phyloP scores from a whole-genome alignment of 1,140 invertebrate genomes.

The Diprion similis region DNA sequence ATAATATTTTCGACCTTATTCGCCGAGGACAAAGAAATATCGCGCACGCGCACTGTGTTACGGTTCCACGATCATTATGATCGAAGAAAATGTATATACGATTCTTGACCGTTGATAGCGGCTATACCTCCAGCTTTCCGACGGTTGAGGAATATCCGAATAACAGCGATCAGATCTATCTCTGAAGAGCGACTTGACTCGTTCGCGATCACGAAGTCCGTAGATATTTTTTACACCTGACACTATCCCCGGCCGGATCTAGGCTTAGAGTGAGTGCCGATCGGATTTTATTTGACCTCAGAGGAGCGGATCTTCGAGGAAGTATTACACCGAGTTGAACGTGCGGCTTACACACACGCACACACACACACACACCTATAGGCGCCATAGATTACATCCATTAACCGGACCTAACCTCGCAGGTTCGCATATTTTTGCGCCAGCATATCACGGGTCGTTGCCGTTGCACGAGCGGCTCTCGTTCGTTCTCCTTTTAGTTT shows the following conservation, averaged over 20 bases:
- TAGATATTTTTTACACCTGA: not conserved
- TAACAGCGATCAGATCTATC: not conserved
- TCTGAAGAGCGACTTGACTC: not conserved
- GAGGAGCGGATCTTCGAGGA: not conserved
- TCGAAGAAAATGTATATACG: not conserved
- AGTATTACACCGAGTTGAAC: not conserved
- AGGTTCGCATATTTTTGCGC: not conserved
- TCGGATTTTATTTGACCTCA: not conserved
- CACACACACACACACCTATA: too few relatives aligned
- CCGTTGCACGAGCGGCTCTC: not conserved
- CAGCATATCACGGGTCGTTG: conserved; percentile 4
- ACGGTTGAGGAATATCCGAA: not conserved
- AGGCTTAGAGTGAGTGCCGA: not conserved
- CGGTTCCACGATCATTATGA: too few relatives aligned
- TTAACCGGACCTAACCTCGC: conserved; percentile 4
- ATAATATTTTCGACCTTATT: too few relatives aligned
- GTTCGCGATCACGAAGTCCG: not conserved
- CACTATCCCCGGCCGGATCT: not conserved
- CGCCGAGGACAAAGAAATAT: too few relatives aligned
- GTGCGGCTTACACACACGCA: too few relatives aligned
- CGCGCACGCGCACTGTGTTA: too few relatives aligned
- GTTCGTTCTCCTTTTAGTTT: not conserved
- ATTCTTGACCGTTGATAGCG: not conserved
- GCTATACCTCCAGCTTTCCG: not conserved
- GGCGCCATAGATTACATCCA: not conserved